phyloP scores from a whole-genome alignment of 2,113 vertebrate genomes.

The Channa argus region DNA sequence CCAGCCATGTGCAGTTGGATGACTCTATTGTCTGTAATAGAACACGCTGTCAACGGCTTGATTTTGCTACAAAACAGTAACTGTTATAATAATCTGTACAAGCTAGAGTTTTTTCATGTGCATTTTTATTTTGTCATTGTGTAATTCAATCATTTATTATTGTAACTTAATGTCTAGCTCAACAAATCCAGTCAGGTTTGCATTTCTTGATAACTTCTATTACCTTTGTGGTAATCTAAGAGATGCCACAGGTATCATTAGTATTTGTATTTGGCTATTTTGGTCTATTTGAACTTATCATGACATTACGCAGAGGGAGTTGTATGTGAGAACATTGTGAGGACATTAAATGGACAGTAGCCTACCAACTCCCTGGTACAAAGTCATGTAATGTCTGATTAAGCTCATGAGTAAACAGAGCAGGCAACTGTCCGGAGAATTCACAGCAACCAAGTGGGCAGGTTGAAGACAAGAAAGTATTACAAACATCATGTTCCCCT shows the following conservation, averaged over 20 bases:
- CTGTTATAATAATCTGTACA: constrained; percentile 17
- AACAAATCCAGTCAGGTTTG: constrained; percentile 17
- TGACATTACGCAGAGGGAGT: too few relatives aligned
- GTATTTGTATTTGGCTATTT: not conserved
- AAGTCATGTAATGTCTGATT: too few relatives aligned
- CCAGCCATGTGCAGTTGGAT: constrained; percentile 49
- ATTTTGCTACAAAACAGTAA: constrained; percentile 45
- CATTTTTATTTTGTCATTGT: not conserved
- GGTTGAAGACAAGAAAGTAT: too few relatives aligned
- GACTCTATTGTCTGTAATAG: constrained; percentile 49
- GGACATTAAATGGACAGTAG: too few relatives aligned
- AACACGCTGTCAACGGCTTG: constrained; percentile 52
- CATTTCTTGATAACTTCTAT: constrained; percentile 1
- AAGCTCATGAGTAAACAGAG: too few relatives aligned
- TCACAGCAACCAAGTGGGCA: too few relatives aligned
- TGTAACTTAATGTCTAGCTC: constrained; percentile 26
- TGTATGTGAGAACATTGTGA: too few relatives aligned
- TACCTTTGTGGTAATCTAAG: not conserved
- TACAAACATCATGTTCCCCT: too few relatives aligned
- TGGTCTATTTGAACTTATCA: too few relatives aligned
- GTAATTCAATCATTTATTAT: constrained; percentile 32
- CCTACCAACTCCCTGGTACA: too few relatives aligned
- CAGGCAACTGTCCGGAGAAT: too few relatives aligned
- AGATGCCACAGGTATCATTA: constrained; percentile 2
- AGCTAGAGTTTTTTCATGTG: too few relatives aligned